Evolutionary conservation across 92 coral and sea anemone genomes (phyloP).

Genomic region (Palythoa grandis): DNA sequence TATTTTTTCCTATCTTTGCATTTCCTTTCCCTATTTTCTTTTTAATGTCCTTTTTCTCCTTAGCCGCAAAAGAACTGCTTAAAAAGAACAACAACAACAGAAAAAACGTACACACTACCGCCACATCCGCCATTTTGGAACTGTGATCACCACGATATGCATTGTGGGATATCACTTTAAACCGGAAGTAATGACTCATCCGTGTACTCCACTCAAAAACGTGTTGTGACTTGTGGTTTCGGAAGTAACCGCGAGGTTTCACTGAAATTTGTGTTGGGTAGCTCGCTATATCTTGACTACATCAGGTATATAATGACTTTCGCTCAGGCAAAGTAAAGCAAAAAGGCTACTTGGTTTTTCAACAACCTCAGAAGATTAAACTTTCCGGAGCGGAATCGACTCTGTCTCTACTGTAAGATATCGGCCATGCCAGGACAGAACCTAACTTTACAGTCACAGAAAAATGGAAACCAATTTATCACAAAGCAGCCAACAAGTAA

Average conservation of each 20-base stretch:
- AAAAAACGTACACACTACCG: neutral
- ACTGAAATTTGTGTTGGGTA: neutral
- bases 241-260: neutral
- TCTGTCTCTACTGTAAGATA: neutral
- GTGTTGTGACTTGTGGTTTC: conserved; percentile 29
- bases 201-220: neutral
- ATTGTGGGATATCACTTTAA: conserved; percentile 1
- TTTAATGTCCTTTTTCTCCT: conserved; percentile 50
- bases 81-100: conserved; percentile 45
- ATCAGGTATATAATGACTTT: neutral
- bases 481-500: neutral
- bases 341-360: neutral
- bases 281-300: neutral
- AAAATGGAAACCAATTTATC: conserved; percentile 31
- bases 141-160: neutral
- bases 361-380: neutral
- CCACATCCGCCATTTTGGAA: conserved; percentile 52
- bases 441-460: neutral
- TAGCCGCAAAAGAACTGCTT: conserved; percentile 40
- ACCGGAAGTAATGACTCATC: conserved; percentile 28
- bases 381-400: neutral
- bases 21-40: conserved; percentile 60
- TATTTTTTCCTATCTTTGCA: conserved; percentile 82
- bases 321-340: neutral
- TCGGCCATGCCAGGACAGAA: conserved; percentile 30